Evolutionary conservation across 2,113 vertebrate species (phyloP).

Genomic region (Pelecanus crispus): DNA sequence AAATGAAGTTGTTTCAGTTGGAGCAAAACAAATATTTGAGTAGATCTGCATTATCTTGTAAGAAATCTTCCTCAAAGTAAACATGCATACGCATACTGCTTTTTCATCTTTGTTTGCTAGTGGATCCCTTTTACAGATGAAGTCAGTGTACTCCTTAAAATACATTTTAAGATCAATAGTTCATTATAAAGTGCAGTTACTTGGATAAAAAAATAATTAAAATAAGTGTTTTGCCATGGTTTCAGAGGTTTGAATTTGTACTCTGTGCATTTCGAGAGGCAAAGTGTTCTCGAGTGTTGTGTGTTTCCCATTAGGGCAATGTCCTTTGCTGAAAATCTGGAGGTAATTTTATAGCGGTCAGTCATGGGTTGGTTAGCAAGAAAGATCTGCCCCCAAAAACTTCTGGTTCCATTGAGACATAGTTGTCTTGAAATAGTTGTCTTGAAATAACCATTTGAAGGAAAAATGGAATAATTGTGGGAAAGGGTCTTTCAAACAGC

Average conservation of each 20-base stretch:
- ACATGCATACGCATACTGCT: not conserved
- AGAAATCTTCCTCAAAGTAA: not conserved
- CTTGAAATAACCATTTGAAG: constrained; percentile 40
- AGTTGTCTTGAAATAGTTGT: constrained; percentile 25
- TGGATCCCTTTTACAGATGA: not conserved
- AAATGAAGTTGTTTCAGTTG: not conserved
- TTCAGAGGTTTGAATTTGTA: not conserved
- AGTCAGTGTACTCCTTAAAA: not conserved
- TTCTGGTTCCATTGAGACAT: constrained; percentile 30
- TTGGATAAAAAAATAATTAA: not conserved
- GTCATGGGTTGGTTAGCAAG: constrained; percentile 35
- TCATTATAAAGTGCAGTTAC: not conserved
- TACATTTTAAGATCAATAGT: not conserved
- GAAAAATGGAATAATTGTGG: constrained; percentile 24
- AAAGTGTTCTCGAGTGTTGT: not conserved
- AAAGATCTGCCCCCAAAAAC: constrained; percentile 7
- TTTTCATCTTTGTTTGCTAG: not conserved
- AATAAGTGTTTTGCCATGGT: not conserved
- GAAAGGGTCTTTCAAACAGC: constrained; percentile 11
- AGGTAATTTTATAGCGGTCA: constrained; percentile 49
- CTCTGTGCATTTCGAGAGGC: not conserved
- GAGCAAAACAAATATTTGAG: not conserved
- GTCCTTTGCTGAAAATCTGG: constrained; percentile 50
- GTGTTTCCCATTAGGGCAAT: constrained; percentile 46
- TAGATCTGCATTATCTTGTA: not conserved